Base-by-base conservation (phyloP, 2,797 vertebrate species). In the Cryptoblepharus egeriae region DNA sequence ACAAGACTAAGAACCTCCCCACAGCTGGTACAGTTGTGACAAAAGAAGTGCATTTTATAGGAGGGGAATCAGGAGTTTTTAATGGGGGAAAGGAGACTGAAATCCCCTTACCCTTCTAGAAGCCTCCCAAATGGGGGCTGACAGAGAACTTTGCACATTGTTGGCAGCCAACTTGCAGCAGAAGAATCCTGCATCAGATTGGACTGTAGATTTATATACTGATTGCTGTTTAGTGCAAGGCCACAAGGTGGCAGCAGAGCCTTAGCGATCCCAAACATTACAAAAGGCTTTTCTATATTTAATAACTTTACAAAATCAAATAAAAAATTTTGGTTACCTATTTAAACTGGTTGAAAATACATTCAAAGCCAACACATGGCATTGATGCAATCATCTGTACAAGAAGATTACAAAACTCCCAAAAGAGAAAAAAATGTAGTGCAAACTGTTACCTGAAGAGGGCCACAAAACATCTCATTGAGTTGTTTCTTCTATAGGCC, bases 221-320 rank as follows among this genome's bases (percentile, higher is more conserved):
- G 11, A 15, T 63, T 20, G 39, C 11, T 35, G 45, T 73, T 61
- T n/a, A n/a, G 28, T 63, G 28, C 15, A 83, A 24, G 69, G 60
- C 76, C 82, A 84, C 61, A 74, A 79, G 82, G 63, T 37, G 82
- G 70, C 82, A 84, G 32, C 39, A 16, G 67, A 74, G 68, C 61
- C 52, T 24, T n/a, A 18, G 24, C 26, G 22, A 49, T 11, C 26
- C 30, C 63, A 63, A 69, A 55, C 49, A 49, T 35, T 61, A 52
- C 57, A 70, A 37, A 12, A 61, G 20, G 1, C 10, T 68, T 81
- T 45, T 28, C 16, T n/a, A 57, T 16, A 24, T 49, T 42, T 13
- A 79, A 2, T 52, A 57, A 70, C 16, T 12, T 20, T 16, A 76
- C 30, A 37, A 30, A 28, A 37, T 15, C 30, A 37, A 57, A 74